A percentile compares a stretch with the other conserved stretches of the same genome.
These are phyloP conservation scores for Drosophila navojoa DNA, from an alignment of 1,140 invertebrate species.

Conservation along the genomic window DNA sequence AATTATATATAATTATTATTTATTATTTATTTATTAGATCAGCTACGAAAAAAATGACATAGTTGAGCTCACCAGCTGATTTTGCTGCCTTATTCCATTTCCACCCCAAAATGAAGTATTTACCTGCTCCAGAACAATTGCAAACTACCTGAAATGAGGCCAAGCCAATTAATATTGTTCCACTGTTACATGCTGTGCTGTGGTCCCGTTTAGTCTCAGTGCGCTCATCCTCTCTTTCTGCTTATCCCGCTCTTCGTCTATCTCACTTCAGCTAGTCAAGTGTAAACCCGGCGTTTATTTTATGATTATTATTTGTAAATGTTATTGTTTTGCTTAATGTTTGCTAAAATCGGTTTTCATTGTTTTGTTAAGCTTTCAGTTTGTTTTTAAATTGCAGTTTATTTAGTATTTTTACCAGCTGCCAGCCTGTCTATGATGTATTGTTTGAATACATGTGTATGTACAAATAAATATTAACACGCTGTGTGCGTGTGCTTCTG, in stretches of 20 bases:
- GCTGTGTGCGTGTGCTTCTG: not conserved
- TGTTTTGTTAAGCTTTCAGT: constrained; percentile 28
- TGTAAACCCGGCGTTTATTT: constrained; percentile 59
- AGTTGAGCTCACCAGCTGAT: too few species aligned
- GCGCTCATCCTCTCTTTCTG: constrained; percentile 22
- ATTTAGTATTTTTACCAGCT: constrained; percentile 26
- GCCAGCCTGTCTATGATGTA: constrained; percentile 19
- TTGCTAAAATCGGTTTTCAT: constrained; percentile 8
- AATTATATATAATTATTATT: too few species aligned
- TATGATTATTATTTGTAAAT: constrained; percentile 11
- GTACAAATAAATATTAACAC: not conserved
- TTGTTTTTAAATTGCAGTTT: constrained; percentile 28
- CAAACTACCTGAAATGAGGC: not conserved
- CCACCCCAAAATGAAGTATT: not conserved
- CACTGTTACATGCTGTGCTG: constrained; percentile 17
- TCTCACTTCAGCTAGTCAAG: constrained; percentile 31
- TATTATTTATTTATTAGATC: too few species aligned
- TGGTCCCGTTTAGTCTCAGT: not conserved
- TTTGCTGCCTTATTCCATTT: not conserved
- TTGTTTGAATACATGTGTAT: not conserved
- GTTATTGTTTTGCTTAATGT: constrained; percentile 57
- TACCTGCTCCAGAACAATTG: too few species aligned
- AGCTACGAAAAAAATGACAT: too few species aligned
- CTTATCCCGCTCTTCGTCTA: constrained; percentile 18
- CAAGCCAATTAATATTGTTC: constrained; percentile 6